Evolutionary conservation across 2,888 invertebrate genomes (phyloP).

Genomic region (Drosophila histrio): DNA sequence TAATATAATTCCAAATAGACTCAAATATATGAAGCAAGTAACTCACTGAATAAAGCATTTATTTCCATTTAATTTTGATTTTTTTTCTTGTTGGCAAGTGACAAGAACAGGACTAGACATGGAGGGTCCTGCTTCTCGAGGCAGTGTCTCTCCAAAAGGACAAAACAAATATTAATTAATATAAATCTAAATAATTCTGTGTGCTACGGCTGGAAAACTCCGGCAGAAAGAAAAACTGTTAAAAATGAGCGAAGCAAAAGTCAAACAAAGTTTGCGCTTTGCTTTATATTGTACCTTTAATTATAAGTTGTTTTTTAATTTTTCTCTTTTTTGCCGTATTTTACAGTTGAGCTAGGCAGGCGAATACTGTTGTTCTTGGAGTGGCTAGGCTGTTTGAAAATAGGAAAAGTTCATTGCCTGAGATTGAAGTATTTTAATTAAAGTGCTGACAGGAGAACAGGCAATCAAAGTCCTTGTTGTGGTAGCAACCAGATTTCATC

Average conservation of each 20-base stretch:
- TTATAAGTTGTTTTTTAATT: slow-evolving; percentile 64
- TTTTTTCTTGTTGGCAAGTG: background rate
- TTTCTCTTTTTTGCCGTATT: slow-evolving; percentile 12
- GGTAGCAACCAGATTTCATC: slow-evolving; percentile 19
- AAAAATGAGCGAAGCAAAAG: slow-evolving; percentile 42
- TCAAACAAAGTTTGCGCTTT: slow-evolving; percentile 49
- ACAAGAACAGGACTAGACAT: background rate
- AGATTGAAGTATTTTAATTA: slow-evolving; percentile 68
- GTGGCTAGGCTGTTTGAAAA: slow-evolving; percentile 50
- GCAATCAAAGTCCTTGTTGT: slow-evolving; percentile 33
- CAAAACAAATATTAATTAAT: slow-evolving; percentile 73
- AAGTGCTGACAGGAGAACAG: slow-evolving; percentile 42
- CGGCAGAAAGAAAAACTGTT: slow-evolving; percentile 20
- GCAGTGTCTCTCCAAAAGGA: slow-evolving; percentile 19
- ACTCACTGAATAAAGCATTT: slow-evolving; percentile 5
- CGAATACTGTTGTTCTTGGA: background rate
- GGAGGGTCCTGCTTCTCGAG: background rate
- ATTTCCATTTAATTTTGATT: slow-evolving; percentile 3
- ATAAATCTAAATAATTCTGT: slow-evolving; percentile 59
- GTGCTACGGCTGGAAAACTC: slow-evolving; percentile 6
- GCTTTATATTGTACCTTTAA: slow-evolving; percentile 62
- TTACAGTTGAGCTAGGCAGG: slow-evolving; percentile 22
- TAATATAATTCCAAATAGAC: slow-evolving; percentile 18
- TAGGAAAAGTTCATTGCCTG: slow-evolving; percentile 62
- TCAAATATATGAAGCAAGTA: background rate